Percentiles rank a stretch among this genome's conserved stretches.
Conservation (phyloP, 1,140 invertebrate species). For the Tribolium castaneum region DNA sequence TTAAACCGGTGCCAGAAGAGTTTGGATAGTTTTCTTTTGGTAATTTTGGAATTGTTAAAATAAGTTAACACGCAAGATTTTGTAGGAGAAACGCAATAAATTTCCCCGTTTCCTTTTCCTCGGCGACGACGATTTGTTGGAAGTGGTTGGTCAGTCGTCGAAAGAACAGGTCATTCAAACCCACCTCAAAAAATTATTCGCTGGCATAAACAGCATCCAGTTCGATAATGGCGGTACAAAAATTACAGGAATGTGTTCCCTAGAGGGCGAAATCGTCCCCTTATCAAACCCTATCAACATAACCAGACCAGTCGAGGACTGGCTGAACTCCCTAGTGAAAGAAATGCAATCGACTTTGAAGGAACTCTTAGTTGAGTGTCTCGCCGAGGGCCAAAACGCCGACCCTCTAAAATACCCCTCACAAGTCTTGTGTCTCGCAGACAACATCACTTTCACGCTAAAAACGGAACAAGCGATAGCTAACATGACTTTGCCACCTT, state of each 20-base stretch:
- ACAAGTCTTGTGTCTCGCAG: constrained; percentile 82
- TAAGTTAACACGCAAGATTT: constrained; percentile 46
- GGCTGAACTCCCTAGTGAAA: constrained; percentile 82
- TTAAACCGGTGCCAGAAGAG: constrained; percentile 93
- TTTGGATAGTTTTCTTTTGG: constrained; percentile 94
- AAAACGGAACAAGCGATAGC: constrained; percentile 84
- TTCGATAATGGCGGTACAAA: constrained; percentile 73
- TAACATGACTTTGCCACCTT: constrained; percentile 70
- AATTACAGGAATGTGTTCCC: constrained; percentile 81
- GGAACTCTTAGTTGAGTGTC: constrained; percentile 75
- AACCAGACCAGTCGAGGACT: constrained; percentile 85
- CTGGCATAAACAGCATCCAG: constrained; percentile 83
- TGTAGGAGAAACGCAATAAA: constrained; percentile 88
- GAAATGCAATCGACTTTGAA: constrained; percentile 87
- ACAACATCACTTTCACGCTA: constrained; percentile 83
- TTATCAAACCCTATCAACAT: constrained; percentile 82
- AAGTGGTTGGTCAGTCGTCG: constrained; percentile 90
- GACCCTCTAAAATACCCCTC: constrained; percentile 86
- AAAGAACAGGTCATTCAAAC: constrained; percentile 89
- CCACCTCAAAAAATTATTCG: constrained; percentile 95
- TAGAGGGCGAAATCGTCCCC: constrained; percentile 86
- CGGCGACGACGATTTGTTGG: constrained; percentile 95
- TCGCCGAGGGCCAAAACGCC: constrained; percentile 70
- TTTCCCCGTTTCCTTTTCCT: constrained; percentile 98
- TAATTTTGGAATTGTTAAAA: constrained; percentile 62